Conservation (phyloP, 2,888 invertebrate species). For the Agrenia bidenticulata region DNA sequence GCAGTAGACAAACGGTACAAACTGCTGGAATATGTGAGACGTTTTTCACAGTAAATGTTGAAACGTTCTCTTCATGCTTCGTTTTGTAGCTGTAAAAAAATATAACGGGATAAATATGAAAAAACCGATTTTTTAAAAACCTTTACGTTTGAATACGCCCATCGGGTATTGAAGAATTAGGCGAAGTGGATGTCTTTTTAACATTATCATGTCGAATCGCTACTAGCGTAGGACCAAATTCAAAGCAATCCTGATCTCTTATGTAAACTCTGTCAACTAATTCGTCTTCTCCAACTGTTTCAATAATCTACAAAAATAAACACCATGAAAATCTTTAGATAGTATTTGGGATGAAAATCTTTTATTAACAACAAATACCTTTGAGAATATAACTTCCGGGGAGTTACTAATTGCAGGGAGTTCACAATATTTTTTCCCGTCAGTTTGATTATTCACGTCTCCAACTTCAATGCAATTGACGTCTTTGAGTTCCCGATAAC, state of each 20-base stretch:
- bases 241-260: constrained; percentile 6
- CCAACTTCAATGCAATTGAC: too few species aligned
- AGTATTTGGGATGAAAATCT: too few species aligned
- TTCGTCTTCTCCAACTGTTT: neutral
- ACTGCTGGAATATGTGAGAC: neutral
- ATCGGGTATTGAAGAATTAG: too few species aligned
- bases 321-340: too few species aligned
- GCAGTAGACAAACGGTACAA: neutral
- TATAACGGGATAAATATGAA: neutral
- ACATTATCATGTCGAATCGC: neutral
- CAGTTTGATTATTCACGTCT: too few species aligned
- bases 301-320: neutral
- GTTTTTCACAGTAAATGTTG: neutral
- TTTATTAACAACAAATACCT: too few species aligned
- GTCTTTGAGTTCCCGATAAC: too few species aligned
- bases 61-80: neutral
- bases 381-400: neutral
- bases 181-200: too few species aligned
- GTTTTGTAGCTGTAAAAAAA: neutral
- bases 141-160: too few species aligned
- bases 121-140: too few species aligned
- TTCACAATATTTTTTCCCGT: too few species aligned
- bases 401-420: neutral
- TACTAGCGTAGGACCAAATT: neutral
- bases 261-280: neutral